phyloP scores from a whole-genome alignment of 2,113 vertebrate species.

The Leuciscus idus region DNA sequence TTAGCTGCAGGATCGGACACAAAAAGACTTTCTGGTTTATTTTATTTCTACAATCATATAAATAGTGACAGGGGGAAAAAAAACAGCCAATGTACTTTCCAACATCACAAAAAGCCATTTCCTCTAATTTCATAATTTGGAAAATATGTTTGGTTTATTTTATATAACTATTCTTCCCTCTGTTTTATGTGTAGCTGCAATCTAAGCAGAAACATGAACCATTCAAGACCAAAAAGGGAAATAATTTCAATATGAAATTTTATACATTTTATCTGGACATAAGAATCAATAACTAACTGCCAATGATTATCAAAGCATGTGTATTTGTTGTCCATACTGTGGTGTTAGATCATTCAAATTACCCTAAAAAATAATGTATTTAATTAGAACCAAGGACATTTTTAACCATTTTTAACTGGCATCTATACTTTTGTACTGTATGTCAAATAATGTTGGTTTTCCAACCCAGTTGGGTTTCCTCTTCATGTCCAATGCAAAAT shows the following conservation, averaged over 20 bases:
- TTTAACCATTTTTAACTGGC: not conserved
- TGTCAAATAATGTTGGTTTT: not conserved
- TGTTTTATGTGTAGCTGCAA: not conserved
- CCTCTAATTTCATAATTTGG: slow-evolving; percentile 40
- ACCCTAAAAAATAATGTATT: not conserved
- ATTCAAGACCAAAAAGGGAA: not conserved
- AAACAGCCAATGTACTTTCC: not conserved
- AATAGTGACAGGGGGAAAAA: not conserved
- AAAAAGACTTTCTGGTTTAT: slow-evolving; percentile 28
- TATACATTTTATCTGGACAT: not conserved
- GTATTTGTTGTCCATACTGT: not conserved
- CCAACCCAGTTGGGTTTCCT: not conserved
- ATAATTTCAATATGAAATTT: not conserved
- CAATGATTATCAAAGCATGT: not conserved
- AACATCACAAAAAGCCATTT: slow-evolving; percentile 41
- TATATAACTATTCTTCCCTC: not conserved
- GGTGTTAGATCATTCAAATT: not conserved
- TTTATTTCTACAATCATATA: slow-evolving; percentile 13
- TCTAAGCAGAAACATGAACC: not conserved
- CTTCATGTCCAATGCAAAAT: not conserved
- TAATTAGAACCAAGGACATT: not conserved
- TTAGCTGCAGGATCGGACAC: not conserved
- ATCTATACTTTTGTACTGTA: not conserved
- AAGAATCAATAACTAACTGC: not conserved
- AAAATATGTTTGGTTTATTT: slow-evolving; percentile 39